These are phyloP conservation scores for Tipula helvola DNA, from an alignment of 2,888 invertebrate species.

Conservation along the genomic window DNA sequence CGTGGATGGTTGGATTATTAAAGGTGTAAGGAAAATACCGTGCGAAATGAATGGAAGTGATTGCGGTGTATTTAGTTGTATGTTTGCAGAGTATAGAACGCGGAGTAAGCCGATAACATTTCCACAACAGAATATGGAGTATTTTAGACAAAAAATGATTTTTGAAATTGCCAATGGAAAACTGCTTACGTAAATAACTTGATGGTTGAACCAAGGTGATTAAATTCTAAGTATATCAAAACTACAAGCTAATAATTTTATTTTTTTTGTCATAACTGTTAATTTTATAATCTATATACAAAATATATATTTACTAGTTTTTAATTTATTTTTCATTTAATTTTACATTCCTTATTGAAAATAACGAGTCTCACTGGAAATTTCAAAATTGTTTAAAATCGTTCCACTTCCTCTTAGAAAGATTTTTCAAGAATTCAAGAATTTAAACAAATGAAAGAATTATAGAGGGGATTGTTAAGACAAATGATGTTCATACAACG, in stretches of 20 bases:
- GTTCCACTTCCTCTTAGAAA: too few relatives aligned
- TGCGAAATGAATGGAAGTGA: constrained; percentile 95
- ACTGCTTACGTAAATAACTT: constrained; percentile 43
- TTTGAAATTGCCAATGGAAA: constrained; percentile 72
- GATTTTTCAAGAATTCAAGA: too few relatives aligned
- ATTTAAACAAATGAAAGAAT: neutral
- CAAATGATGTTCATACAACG: too few relatives aligned
- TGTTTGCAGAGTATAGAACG: constrained; percentile 84
- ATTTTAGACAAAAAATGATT: constrained; percentile 81
- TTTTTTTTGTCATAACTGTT: neutral
- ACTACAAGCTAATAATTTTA: neutral
- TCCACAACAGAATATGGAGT: constrained; percentile 85
- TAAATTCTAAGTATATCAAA: neutral
- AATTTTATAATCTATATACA: neutral
- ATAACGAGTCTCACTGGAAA: too few relatives aligned
- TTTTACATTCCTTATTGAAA: neutral
- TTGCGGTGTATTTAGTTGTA: constrained; percentile 96
- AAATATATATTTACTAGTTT: neutral
- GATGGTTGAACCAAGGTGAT: neutral
- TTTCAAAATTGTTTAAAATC: neutral
- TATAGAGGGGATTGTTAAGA: too few relatives aligned
- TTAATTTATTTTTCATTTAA: neutral
- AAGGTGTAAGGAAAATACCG: constrained; percentile 65
- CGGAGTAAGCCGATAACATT: constrained; percentile 68
- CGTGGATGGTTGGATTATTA: constrained; percentile 49